These are phyloP conservation scores for Exephanes ischioxanthus DNA, from an alignment of 2,888 invertebrate species.

Conservation along the genomic window DNA sequence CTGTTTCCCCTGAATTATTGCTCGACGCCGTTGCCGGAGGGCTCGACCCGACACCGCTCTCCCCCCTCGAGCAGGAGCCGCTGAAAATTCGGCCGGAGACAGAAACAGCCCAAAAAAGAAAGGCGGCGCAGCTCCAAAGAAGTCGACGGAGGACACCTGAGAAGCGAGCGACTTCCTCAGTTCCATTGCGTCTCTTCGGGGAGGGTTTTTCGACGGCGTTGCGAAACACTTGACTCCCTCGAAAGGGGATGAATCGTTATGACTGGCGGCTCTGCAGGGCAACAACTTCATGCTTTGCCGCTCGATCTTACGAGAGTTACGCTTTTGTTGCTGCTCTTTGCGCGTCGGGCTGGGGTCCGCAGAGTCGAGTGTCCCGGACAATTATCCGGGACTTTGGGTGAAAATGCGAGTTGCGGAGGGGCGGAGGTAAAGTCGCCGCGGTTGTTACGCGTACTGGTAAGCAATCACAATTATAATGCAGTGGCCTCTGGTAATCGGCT, in stretches of 20 bases:
- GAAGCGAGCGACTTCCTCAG: slow-evolving; percentile 66
- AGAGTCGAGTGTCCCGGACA: slow-evolving; percentile 12
- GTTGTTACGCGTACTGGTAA: slow-evolving; percentile 73
- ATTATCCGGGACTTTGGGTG: slow-evolving; percentile 24
- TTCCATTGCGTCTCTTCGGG: slow-evolving; percentile 71
- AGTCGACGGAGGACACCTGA: slow-evolving; percentile 70
- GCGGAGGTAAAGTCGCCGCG: slow-evolving; percentile 43
- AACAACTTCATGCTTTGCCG: slow-evolving; percentile 77
- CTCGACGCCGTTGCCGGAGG: slow-evolving; percentile 59
- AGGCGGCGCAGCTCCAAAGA: neutral
- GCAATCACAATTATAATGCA: slow-evolving; percentile 77
- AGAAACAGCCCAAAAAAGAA: neutral
- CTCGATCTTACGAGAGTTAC: slow-evolving; percentile 76
- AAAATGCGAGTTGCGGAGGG: slow-evolving; percentile 2
- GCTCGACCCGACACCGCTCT: slow-evolving; percentile 13
- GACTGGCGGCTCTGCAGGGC: slow-evolving; percentile 66
- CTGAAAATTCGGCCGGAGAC: slow-evolving; percentile 22
- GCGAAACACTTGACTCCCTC: slow-evolving; percentile 74
- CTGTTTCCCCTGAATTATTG: slow-evolving; percentile 75
- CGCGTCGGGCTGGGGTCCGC: neutral
- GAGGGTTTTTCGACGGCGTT: slow-evolving; percentile 32
- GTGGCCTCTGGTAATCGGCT: slow-evolving; percentile 76
- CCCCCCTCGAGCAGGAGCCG: neutral
- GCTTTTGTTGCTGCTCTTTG: neutral
- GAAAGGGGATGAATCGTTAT: slow-evolving; percentile 80